These are phyloP conservation scores for Mustelus asterias DNA, from an alignment of 2,113 vertebrate species.

Conservation along the genomic window DNA sequence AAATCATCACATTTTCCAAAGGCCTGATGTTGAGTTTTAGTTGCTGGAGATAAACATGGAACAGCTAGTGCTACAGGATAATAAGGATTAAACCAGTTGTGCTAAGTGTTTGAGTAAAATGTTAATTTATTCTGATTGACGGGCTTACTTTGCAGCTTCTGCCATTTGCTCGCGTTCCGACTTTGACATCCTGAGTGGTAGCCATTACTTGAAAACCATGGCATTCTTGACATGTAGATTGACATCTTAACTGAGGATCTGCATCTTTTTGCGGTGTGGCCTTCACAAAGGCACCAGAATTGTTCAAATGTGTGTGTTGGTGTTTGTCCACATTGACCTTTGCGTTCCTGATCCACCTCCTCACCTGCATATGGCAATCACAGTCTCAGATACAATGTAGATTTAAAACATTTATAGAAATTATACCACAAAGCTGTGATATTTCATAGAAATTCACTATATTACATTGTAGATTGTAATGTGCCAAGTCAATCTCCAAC, in stretches of 20 bases:
- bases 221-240: conserved; percentile 4
- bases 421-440: neutral
- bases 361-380: neutral
- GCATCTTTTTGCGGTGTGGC: neutral
- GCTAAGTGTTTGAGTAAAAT: neutral
- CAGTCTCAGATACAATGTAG: neutral
- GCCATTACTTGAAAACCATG: neutral
- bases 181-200: neutral
- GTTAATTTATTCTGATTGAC: neutral
- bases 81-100: neutral
- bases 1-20: neutral
- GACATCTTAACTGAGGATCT: neutral
- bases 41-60: neutral
- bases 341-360: neutral
- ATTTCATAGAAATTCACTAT: neutral
- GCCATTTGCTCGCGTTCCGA: neutral
- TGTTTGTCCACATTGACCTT: conserved; percentile 20
- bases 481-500: neutral
- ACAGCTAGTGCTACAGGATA: neutral
- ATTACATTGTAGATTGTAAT: neutral
- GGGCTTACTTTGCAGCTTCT: neutral
- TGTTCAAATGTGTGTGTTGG: neutral
- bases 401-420: neutral
- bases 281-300: conserved; percentile 10
- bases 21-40: neutral